Evolutionary conservation across 2,888 invertebrate genomes (phyloP), one percentile per base, ranked within the genome.

Genomic region (Phorcus lineatus): DNA sequence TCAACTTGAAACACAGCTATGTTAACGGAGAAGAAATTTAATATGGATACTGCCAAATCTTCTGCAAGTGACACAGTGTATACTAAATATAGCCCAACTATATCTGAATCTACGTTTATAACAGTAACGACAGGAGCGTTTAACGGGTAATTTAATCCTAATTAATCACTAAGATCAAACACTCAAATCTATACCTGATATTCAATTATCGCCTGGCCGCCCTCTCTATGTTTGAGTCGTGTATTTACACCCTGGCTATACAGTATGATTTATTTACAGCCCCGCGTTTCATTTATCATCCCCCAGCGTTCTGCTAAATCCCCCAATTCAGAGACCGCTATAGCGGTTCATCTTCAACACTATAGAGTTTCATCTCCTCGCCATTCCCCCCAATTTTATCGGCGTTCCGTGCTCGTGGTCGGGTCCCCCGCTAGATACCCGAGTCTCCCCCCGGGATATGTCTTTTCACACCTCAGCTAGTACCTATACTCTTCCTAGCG

Each of bases 361-460:
- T 70, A 70, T 70, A 70, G 70, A n/a, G 70, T 70, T 70, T 70
- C 70, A 36, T 70, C 36, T 19, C 70, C 40, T 13, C 70, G n/a
- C 70, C 70, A 70, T 70, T 70, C 36, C 19, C 17, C 17, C 0
- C 19, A 36, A 28, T 36, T 36, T 36, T 70, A 19, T 70, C 28
- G 70, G 19, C 70, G 19, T 36, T 70, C 13, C 36, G 11, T 70
- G 70, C 70, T 70, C 70, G 70, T 36, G 70, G 36, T 19, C 19
- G 40, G 36, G 36, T 31, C 28, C 70, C n/a, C 36, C 2, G 36
- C 70, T 36, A n/a, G 36, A 40, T 31, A 36, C 36, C 36, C 36
- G 36, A 40, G 40, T 70, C 24, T 36, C 31, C 40, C 70, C 40
- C 28, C 36, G 31, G 28, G 70, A 36, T 70, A 70, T 7, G 70